Conservation (phyloP, 2,888 invertebrate genomes). For the Xanthorhoe spadicearia region DNA sequence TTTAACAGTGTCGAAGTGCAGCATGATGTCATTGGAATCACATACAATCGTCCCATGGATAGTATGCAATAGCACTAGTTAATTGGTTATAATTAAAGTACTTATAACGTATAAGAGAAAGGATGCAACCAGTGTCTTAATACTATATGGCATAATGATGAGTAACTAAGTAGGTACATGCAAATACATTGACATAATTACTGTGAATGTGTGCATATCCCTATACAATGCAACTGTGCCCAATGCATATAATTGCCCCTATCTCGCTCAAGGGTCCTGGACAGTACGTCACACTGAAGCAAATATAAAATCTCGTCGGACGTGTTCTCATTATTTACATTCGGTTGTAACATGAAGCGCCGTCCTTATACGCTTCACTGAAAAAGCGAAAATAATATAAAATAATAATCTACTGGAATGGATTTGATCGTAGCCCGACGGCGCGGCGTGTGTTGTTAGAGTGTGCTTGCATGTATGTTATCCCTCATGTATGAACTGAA, state of each 20-base stretch:
- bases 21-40: constrained; percentile 53
- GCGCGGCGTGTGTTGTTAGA: constrained; percentile 56
- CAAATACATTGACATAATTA: constrained; percentile 58
- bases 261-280: constrained; percentile 65
- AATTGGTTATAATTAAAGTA: constrained; percentile 15
- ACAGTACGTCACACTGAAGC: constrained; percentile 84
- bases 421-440: constrained; percentile 51
- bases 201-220: constrained; percentile 75
- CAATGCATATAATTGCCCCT: constrained; percentile 75
- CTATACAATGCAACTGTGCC: constrained; percentile 84
- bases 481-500: constrained; percentile 57
- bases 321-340: constrained; percentile 73
- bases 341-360: constrained; percentile 70
- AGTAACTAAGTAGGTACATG: constrained; percentile 57
- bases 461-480: constrained; percentile 59
- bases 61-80: constrained; percentile 10
- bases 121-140: constrained; percentile 34
- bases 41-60: constrained; percentile 38
- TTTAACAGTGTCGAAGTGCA: constrained; percentile 42
- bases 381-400: constrained; percentile 70
- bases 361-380: constrained; percentile 75
- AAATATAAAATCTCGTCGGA: constrained; percentile 68
- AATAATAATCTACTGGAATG: constrained; percentile 63
- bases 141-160: constrained; percentile 49
- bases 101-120: constrained; percentile 18